Conservation (phyloP, 2,888 invertebrate species). For the Agrotis ipsilon region DNA sequence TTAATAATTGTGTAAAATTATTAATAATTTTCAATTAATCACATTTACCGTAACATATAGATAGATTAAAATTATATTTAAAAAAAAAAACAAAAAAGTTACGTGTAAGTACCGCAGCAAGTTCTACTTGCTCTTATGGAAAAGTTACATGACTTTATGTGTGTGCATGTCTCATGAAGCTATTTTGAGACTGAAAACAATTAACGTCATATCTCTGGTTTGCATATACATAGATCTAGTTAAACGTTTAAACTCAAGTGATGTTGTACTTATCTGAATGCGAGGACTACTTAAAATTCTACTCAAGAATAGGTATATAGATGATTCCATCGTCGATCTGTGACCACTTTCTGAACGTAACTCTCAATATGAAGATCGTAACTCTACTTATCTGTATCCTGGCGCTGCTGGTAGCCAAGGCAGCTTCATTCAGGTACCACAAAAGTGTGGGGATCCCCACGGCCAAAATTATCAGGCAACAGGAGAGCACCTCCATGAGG, state of each 20-base stretch:
- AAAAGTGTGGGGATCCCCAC: constrained; percentile 8
- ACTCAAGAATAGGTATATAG: neutral
- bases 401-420: neutral
- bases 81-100: too few relatives aligned
- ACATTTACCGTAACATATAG: too few relatives aligned
- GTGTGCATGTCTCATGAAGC: neutral
- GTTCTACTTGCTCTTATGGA: too few relatives aligned
- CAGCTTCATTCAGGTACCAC: neutral
- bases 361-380: neutral
- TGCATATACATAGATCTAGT: neutral
- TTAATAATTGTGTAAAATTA: too few relatives aligned
- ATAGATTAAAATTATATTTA: too few relatives aligned
- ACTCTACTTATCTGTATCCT: neutral
- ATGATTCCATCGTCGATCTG: neutral
- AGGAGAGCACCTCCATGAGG: neutral
- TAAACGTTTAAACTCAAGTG: neutral
- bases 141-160: too few relatives aligned
- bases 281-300: neutral
- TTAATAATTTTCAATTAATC: too few relatives aligned
- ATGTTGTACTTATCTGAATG: neutral
- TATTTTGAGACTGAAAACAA: neutral
- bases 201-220: neutral
- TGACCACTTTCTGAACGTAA: neutral
- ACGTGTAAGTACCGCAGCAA: too few relatives aligned
- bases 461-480: constrained; percentile 10